Evolutionary conservation across 2,888 invertebrate genomes (phyloP), one percentile per base, ranked within the genome.

Genomic region (Isotomurus palustris): DNA sequence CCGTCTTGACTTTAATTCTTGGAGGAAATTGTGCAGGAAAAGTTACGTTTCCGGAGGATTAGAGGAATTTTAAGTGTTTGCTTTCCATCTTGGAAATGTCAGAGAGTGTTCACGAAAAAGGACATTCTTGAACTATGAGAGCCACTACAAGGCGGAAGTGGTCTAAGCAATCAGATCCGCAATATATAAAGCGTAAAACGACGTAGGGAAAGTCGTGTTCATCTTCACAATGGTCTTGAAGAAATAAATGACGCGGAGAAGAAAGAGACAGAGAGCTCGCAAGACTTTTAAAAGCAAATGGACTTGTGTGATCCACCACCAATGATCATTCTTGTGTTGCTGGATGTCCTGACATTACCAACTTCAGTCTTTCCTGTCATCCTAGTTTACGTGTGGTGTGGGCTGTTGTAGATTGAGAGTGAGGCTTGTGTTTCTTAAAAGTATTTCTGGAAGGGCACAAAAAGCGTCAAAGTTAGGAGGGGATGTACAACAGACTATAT

Each of bases 51-150:
- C 28, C 47, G 5, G 28, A 47, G 47, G 25, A 14, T 47, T 24
- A n/a, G 5, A 27, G 29, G 47, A 47, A 47, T 47, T 21, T 47
- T 47, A 47, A 47, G 47, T 47, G 47, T 47, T 47, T 47, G 47
- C 47, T 47, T 24, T 47, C 24, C 47, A 29, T 47, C 47, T 47
- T 40, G 8, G 32, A 12, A 8, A 32, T 12, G 40, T 40, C 40
- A 40, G 10, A 6, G 40, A 6, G 14, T 40, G 40, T 40, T 6
- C 17, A 40, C 40, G n/a, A n/a, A n/a, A n/a, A n/a, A n/a, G n/a
- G n/a, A n/a, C n/a, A n/a, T n/a, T n/a, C n/a, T n/a, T n/a, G n/a
- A n/a, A n/a, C n/a, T n/a, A n/a, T n/a, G n/a, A n/a, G n/a, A n/a
- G n/a, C n/a, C n/a, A n/a, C n/a, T n/a, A n/a, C n/a, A n/a, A n/a